Evolutionary conservation across 2,797 vertebrate genomes (phyloP).

Genomic region (Acanthis flammea): DNA sequence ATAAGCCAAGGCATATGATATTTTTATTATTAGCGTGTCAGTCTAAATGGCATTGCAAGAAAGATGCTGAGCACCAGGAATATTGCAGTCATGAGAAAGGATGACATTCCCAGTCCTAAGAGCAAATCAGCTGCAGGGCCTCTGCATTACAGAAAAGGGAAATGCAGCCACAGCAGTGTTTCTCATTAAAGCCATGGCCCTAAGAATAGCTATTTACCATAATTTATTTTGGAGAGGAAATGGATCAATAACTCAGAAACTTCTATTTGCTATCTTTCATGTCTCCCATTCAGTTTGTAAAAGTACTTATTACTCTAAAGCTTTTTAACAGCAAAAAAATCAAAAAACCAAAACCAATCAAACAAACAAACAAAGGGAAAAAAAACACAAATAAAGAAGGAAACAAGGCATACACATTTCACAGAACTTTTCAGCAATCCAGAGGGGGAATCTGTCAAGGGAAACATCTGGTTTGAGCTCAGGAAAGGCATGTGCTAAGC

Average conservation of each 20-base stretch:
- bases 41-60: neutral
- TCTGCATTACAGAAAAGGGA: neutral
- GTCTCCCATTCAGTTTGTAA: neutral
- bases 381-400: neutral
- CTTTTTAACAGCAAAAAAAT: neutral
- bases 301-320: neutral
- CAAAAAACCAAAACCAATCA: rapidly evolving
- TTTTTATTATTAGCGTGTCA: neutral
- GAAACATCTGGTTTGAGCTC: conserved; percentile 44
- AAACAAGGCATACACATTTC: neutral
- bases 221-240: neutral
- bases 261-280: neutral
- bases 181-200: neutral
- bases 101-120: neutral
- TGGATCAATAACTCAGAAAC: neutral
- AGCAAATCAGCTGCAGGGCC: neutral
- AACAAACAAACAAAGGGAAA: neutral
- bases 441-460: neutral
- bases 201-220: neutral
- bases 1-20: neutral
- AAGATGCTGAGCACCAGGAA: neutral
- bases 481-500: neutral
- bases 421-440: neutral
- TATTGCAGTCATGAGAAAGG: neutral
- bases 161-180: neutral